A percentile compares a stretch with the other conserved stretches of the same genome.
phyloP scores from a whole-genome alignment of 2,797 vertebrate genomes.

The Sebastolobus altivelis region DNA sequence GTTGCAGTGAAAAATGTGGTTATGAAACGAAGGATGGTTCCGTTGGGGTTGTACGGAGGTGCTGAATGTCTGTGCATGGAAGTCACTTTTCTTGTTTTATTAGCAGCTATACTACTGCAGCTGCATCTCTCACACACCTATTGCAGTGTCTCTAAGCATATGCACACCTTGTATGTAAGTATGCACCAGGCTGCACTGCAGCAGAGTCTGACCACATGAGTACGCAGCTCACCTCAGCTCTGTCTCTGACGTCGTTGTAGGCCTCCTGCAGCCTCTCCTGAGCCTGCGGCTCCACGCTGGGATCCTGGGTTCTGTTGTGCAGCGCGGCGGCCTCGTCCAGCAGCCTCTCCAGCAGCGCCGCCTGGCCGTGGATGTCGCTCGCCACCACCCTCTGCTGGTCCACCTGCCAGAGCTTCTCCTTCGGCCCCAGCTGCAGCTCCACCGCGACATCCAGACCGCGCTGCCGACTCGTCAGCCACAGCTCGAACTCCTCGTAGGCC shows the following conservation, averaged over 20 bases:
- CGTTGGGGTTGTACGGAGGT: too few species aligned
- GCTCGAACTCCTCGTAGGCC: slow-evolving; percentile 90
- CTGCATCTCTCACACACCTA: too few species aligned
- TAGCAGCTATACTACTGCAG: too few species aligned
- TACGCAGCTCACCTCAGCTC: slow-evolving; percentile 86
- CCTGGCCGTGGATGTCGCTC: slow-evolving; percentile 87
- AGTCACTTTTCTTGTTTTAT: too few species aligned
- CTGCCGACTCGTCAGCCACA: slow-evolving; percentile 89
- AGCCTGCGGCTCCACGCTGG: slow-evolving; percentile 87
- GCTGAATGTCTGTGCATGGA: too few species aligned
- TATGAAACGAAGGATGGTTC: too few species aligned
- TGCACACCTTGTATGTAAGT: not conserved
- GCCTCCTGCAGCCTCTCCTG: slow-evolving; percentile 88
- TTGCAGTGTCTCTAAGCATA: not conserved
- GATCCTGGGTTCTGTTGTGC: slow-evolving; percentile 90
- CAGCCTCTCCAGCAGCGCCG: slow-evolving; percentile 88
- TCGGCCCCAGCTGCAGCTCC: slow-evolving; percentile 91
- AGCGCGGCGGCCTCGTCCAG: slow-evolving; percentile 91
- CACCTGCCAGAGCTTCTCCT: slow-evolving; percentile 95
- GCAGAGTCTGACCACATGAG: not conserved
- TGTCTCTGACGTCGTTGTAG: slow-evolving; percentile 85
- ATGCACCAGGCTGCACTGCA: too few species aligned
- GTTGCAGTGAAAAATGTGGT: too few species aligned
- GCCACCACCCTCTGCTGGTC: slow-evolving; percentile 89
- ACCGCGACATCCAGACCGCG: slow-evolving; percentile 84